phyloP scores from a whole-genome alignment of 2,113 vertebrate species.

The Rhipidura dahli region DNA sequence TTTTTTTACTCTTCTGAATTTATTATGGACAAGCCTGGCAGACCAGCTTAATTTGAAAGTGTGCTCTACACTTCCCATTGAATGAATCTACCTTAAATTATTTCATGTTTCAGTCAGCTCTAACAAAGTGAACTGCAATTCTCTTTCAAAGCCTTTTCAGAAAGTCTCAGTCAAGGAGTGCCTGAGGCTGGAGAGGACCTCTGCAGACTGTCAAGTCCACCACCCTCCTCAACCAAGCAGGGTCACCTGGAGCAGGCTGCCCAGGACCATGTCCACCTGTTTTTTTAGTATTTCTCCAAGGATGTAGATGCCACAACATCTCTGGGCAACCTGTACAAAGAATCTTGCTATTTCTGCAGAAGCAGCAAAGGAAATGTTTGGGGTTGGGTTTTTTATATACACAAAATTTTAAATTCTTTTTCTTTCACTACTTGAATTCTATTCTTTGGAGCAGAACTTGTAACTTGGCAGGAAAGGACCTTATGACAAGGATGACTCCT shows the following conservation, averaged over 20 bases:
- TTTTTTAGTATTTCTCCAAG: neutral
- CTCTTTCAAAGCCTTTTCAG: neutral
- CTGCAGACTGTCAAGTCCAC: neutral
- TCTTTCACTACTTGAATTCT: neutral
- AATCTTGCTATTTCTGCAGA: neutral
- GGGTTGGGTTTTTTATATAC: neutral
- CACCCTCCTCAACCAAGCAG: neutral
- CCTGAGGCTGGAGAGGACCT: neutral
- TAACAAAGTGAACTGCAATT: neutral
- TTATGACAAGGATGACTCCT: neutral
- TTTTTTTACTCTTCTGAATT: neutral
- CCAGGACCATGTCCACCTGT: rapidly evolving
- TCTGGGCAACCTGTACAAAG: neutral
- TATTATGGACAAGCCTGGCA: neutral
- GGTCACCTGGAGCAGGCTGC: neutral
- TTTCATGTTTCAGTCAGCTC: neutral
- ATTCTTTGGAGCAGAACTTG: neutral
- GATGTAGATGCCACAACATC: neutral
- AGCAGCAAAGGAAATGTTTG: neutral
- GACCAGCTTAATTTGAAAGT: neutral
- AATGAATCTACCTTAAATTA: neutral
- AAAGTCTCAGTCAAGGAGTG: neutral
- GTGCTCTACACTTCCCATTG: neutral
- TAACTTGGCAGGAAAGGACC: neutral
- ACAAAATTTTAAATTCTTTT: neutral